Conservation (phyloP, 2,113 vertebrate species). For the Mugil cephalus region DNA sequence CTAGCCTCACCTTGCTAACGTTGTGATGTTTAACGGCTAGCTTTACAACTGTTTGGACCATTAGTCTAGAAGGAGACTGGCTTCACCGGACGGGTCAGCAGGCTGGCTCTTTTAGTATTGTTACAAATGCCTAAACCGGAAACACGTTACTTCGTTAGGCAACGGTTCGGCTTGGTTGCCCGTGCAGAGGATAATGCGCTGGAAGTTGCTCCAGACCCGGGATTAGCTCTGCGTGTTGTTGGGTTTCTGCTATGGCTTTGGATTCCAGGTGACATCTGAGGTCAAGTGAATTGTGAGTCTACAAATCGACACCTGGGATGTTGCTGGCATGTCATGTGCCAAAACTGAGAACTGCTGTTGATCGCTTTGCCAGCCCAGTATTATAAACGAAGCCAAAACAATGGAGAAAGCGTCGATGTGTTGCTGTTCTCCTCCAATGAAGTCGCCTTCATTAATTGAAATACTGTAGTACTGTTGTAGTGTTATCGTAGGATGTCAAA, state of each 20-base stretch:
- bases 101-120: fast-evolving
- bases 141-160: neutral
- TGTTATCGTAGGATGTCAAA: too few relatives aligned
- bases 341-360: neutral
- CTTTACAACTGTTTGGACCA: slow-evolving; percentile 20
- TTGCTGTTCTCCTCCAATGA: neutral
- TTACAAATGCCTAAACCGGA: neutral
- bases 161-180: neutral
- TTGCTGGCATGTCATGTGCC: neutral
- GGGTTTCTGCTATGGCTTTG: slow-evolving; percentile 19
- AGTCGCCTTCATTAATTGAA: too few relatives aligned
- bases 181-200: slow-evolving; percentile 5
- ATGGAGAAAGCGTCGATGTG: too few relatives aligned
- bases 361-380: neutral
- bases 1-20: slow-evolving; percentile 56
- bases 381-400: slow-evolving; percentile 37
- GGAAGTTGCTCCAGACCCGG: slow-evolving; percentile 34
- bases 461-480: too few relatives aligned
- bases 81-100: neutral
- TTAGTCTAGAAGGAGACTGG: neutral
- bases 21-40: slow-evolving; percentile 26
- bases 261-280: neutral
- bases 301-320: fast-evolving
- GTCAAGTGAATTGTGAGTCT: neutral
- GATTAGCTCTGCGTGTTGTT: slow-evolving; percentile 51